phyloP scores from a whole-genome alignment of 2,113 vertebrate species.

The Tringa solitaria region DNA sequence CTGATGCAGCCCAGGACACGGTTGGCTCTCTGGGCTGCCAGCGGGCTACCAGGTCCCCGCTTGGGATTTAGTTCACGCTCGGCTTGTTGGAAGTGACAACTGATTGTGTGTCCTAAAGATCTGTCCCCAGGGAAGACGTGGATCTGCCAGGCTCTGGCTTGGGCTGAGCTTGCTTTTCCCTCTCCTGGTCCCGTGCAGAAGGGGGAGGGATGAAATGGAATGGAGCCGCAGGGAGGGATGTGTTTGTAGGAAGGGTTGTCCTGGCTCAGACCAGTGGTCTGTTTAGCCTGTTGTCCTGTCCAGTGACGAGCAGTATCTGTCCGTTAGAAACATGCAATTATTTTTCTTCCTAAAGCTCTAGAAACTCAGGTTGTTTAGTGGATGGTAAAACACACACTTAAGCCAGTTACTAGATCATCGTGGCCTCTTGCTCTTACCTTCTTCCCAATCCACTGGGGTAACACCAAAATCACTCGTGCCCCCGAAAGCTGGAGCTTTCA shows the following conservation, averaged over 20 bases:
- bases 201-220: neutral
- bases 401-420: fast-evolving
- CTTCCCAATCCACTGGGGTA: fast-evolving
- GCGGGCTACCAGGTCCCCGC: too few relatives aligned
- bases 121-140: neutral
- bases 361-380: fast-evolving
- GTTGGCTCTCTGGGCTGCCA: too few relatives aligned
- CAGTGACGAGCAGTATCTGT: neutral
- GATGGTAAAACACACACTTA: neutral
- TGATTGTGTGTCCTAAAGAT: neutral
- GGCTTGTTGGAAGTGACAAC: neutral
- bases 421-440: neutral
- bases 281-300: neutral
- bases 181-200: neutral
- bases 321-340: fast-evolving
- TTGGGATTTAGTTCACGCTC: neutral
- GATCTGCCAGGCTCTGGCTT: neutral
- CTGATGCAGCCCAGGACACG: too few relatives aligned
- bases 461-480: neutral
- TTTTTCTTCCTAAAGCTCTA: neutral
- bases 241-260: fast-evolving
- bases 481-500: neutral
- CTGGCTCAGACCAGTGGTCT: neutral
- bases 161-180: neutral
- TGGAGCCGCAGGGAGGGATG: neutral